A percentile compares a stretch with the other conserved stretches of the same genome.
Evolutionary conservation across 2,888 invertebrate genomes (phyloP).

Genomic region (Strigamia crassipes): DNA sequence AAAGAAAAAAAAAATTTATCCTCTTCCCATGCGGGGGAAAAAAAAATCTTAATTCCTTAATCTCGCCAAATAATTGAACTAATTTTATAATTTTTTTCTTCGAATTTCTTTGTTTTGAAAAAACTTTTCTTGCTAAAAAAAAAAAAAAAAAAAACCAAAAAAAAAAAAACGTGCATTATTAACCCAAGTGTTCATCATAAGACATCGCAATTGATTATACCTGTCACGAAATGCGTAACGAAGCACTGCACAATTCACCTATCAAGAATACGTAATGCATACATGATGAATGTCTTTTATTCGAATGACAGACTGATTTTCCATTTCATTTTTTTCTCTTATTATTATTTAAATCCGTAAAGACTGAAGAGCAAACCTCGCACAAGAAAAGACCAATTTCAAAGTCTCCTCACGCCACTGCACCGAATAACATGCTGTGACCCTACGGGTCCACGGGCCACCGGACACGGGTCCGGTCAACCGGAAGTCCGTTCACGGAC

Average conservation of each 20-base stretch:
- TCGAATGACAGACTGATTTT: constrained; percentile 24
- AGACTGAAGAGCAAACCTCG: neutral
- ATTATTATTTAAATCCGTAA: neutral
- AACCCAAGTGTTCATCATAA: constrained; percentile 4
- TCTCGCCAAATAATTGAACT: constrained; percentile 24
- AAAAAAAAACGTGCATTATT: neutral
- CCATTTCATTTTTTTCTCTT: neutral
- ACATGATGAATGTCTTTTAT: constrained; percentile 32
- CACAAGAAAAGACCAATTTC: neutral
- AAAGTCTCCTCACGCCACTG: neutral
- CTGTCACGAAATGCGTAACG: constrained; percentile 13
- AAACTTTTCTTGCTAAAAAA: neutral
- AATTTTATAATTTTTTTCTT: neutral
- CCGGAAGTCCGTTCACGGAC: too few relatives aligned
- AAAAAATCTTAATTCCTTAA: neutral
- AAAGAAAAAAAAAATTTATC: neutral
- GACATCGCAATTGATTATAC: constrained; percentile 13
- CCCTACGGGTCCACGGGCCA: too few relatives aligned
- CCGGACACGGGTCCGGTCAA: too few relatives aligned
- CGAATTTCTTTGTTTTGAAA: too few relatives aligned
- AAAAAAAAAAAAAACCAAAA: neutral
- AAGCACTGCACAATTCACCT: constrained; percentile 25
- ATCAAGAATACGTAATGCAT: constrained; percentile 27
- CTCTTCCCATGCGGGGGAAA: neutral
- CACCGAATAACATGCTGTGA: too few relatives aligned